These are phyloP conservation scores for Alethe castanea DNA, from an alignment of 2,113 vertebrate species.

Conservation along the genomic window DNA sequence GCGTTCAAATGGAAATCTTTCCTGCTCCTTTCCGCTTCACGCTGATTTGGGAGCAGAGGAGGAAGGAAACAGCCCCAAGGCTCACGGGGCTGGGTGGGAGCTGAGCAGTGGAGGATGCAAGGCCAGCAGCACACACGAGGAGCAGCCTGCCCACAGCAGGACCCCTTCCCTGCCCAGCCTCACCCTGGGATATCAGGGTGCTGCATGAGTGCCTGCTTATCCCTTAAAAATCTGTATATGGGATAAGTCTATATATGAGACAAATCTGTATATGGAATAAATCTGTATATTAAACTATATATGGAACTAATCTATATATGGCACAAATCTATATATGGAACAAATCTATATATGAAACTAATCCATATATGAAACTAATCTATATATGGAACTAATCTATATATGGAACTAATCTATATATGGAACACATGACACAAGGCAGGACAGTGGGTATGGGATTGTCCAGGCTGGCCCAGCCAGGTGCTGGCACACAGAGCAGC, in stretches of 20 bases:
- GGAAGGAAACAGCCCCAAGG: background rate
- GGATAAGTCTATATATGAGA: too few species aligned
- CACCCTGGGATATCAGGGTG: background rate
- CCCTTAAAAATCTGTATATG: background rate
- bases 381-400: too few species aligned
- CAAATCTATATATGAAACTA: too few species aligned
- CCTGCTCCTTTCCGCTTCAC: background rate
- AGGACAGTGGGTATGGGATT: background rate
- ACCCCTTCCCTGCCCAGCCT: background rate
- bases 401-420: too few species aligned
- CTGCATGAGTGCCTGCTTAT: background rate
- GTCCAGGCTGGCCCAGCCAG: background rate
- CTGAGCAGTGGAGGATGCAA: background rate
- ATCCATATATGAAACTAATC: too few species aligned
- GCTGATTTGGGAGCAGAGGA: background rate
- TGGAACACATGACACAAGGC: background rate
- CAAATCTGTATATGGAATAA: too few species aligned
- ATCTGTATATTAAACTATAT: too few species aligned
- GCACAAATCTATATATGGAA: too few species aligned
- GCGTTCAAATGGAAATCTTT: background rate
- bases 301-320: too few species aligned
- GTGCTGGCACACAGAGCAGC: background rate
- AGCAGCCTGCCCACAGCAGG: background rate
- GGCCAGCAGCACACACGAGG: background rate
- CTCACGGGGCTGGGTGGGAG: background rate